These are phyloP conservation scores for Megaceryle alcyon DNA, from an alignment of 2,797 vertebrate species.

Conservation along the genomic window DNA sequence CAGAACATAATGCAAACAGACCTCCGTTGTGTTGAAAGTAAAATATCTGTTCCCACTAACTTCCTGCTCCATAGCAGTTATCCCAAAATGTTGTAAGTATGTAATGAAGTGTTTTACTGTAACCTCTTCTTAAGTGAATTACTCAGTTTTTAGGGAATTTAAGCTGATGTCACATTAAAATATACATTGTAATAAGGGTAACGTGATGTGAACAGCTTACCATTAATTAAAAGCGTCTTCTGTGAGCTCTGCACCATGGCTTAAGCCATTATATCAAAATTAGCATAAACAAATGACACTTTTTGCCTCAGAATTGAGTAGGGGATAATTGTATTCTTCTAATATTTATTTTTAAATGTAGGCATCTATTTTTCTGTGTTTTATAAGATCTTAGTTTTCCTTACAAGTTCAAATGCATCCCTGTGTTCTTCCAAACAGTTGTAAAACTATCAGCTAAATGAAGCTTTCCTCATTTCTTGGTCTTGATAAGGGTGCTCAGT, in stretches of 20 bases:
- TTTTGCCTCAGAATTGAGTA: background rate
- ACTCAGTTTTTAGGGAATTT: background rate
- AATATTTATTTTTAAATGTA: background rate
- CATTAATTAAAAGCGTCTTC: background rate
- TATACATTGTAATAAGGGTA: background rate
- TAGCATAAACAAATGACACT: background rate
- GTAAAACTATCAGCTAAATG: background rate
- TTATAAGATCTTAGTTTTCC: background rate
- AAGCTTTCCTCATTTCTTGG: background rate
- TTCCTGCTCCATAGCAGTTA: background rate
- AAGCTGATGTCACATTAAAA: background rate
- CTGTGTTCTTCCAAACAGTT: background rate
- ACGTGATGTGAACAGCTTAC: background rate
- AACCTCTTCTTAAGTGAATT: background rate
- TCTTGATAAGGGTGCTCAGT: background rate
- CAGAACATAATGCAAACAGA: background rate
- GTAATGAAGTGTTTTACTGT: background rate
- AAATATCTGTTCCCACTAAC: background rate
- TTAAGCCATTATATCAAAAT: background rate
- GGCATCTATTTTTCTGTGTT: background rate
- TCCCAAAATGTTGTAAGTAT: background rate
- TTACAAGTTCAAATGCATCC: background rate
- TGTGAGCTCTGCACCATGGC: background rate
- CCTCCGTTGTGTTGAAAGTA: background rate
- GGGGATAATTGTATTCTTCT: background rate